Base-by-base conservation (phyloP, 2,888 invertebrate genomes). In the Synanthedon myopaeformis region DNA sequence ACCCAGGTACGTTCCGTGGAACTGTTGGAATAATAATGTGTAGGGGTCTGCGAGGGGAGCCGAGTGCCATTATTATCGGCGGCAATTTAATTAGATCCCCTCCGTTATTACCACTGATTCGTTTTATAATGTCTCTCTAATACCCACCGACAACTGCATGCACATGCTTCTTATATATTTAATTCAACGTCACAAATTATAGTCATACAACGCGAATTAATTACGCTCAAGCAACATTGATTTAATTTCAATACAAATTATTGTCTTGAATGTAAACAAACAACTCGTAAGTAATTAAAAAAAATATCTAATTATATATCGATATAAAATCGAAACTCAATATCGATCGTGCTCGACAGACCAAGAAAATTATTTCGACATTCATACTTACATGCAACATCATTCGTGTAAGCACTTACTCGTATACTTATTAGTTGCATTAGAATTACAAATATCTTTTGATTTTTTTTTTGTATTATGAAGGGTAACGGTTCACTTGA, bases 1-100 rank as follows among this genome's bases (percentile, higher is more conserved):
- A 57, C 54, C 56, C 69, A 68, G 68, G 67, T 69, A 67, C 59
- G 45, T 45, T 45, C 14, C 66, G 69, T 70, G 49, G 17, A 65
- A 67, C 69, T 65, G 68, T 73, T 69, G 72, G 78, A 84, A 83
- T 83, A 84, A 85, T 82, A 79, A 84, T 82, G 81, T 75, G 69
- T 79, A 83, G 84, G 85, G 83, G 78, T 73, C 79, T 76, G 73
- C 68, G 59, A 76, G 80, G 86, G 82, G 84, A 69, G 63, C 72
- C 69, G 73, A 75, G 74, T 76, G 77, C 83, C 82, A 82, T 86
- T 86, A 86, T 87, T 83, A 85, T 82, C 74, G 82, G 83, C 76
- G 78, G 82, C 85, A 84, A 86, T 87, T 87, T 85, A 87, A 87
- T 87, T 87, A 86, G 82, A 85, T 79, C 81, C 85, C 83, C 82